Conservation (phyloP, 2,113 vertebrate species). For the Sapajus apella region DNA sequence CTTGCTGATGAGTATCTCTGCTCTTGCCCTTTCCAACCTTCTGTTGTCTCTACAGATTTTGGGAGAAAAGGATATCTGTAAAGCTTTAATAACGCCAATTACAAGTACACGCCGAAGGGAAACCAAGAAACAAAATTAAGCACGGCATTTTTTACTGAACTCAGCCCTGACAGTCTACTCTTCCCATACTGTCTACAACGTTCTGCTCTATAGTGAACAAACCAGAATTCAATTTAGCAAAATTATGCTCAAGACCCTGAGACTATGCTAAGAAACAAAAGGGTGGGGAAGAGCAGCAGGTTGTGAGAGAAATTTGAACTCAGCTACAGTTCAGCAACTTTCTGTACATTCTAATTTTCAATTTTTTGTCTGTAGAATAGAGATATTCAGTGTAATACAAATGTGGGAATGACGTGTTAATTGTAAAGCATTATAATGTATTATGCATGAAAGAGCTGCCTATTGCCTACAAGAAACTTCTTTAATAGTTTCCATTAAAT, state of each 20-base stretch:
- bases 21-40: background rate
- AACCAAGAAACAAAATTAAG: background rate
- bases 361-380: background rate
- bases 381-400: background rate
- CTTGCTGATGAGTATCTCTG: background rate
- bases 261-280: background rate
- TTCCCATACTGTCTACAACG: background rate
- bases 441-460: background rate
- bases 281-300: background rate
- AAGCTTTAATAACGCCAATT: background rate
- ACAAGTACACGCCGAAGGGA: background rate
- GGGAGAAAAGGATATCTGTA: background rate
- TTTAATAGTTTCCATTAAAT: background rate
- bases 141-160: background rate
- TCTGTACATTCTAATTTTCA: background rate
- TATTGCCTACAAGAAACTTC: background rate
- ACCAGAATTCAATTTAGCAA: background rate
- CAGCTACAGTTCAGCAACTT: background rate
- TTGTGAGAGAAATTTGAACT: background rate
- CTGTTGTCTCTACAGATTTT: background rate
- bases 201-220: background rate
- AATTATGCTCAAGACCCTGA: background rate
- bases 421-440: background rate
- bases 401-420: background rate
- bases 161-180: background rate